A percentile compares a stretch with the other conserved stretches of the same genome.
Conservation (phyloP, 1,140 invertebrate species). For the fruit fly (Drosophila melanogaster) region Release_6_plus_ISO1_MT NC_004354.4:17626001-17626500, state of each 20-base stretch:
- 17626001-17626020: neutral
- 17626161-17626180: neutral
- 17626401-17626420: neutral
- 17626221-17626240: neutral
- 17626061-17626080: constrained; percentile 20
- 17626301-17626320: constrained; percentile 12
- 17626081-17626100: constrained; percentile 18
- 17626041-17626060: constrained; percentile 6
- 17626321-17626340: constrained; percentile 14
- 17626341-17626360: constrained; percentile 6
- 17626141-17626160: constrained; percentile 11
- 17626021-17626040: constrained; percentile 6
- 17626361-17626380: neutral
- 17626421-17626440: constrained; percentile 3
- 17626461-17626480: neutral
- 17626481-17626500: neutral
- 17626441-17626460: neutral
- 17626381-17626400: neutral
- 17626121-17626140: constrained; percentile 13
- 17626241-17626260: neutral
- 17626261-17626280: constrained; percentile 8
- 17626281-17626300: neutral
- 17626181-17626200: constrained; percentile 11
- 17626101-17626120: constrained; percentile 27
- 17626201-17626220: constrained; percentile 10